A percentile compares a stretch with the other conserved stretches of the same genome.
phyloP scores from a whole-genome alignment of 2,797 vertebrate species.

The Falco biarmicus region DNA sequence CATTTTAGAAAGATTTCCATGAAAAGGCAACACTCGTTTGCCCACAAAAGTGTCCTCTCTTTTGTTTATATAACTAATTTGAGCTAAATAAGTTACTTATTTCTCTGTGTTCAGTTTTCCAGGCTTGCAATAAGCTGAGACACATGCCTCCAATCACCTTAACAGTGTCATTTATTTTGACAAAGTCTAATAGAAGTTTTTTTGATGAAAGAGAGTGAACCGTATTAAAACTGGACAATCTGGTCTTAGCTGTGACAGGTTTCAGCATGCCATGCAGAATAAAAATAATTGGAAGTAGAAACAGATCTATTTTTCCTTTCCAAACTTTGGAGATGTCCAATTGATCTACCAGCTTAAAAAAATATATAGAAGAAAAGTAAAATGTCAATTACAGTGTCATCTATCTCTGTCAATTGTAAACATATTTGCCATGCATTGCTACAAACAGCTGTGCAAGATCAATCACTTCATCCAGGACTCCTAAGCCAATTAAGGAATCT shows the following conservation, averaged over 20 bases:
- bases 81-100: neutral
- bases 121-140: neutral
- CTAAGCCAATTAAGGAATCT: conserved; percentile 33
- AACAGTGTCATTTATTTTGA: conserved; percentile 8
- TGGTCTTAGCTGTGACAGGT: conserved; percentile 7
- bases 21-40: neutral
- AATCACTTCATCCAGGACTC: conserved; percentile 19
- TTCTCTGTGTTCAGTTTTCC: neutral
- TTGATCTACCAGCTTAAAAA: conserved; percentile 22
- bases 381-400: conserved; percentile 34
- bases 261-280: neutral
- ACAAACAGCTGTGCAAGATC: conserved; percentile 29
- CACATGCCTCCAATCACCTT: neutral
- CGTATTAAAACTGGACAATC: conserved; percentile 31
- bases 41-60: neutral
- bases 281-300: conserved; percentile 54
- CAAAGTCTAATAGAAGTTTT: conserved; percentile 9
- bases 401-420: conserved; percentile 30
- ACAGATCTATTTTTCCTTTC: conserved; percentile 32
- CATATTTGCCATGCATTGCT: neutral
- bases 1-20: neutral
- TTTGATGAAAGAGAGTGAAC: conserved; percentile 3
- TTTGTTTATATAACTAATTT: neutral
- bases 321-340: neutral
- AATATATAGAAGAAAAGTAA: neutral